Conservation (phyloP, 2,797 vertebrate genomes). For the Tadarida brasiliensis region DNA sequence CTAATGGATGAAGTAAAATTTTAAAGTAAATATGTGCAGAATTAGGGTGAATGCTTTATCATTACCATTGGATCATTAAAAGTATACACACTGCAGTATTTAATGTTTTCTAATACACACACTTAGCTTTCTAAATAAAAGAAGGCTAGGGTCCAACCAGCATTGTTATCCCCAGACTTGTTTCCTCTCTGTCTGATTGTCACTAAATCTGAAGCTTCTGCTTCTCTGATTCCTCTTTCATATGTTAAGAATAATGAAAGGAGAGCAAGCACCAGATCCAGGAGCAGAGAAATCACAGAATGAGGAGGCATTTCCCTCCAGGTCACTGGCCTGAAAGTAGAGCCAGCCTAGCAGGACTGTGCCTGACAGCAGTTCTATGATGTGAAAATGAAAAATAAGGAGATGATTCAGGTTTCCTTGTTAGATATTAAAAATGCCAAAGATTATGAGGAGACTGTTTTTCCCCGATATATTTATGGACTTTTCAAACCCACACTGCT, state of each 20-base stretch:
- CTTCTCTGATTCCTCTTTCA: conserved; percentile 20
- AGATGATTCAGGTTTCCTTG: background rate
- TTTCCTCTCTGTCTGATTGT: background rate
- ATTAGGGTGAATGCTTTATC: background rate
- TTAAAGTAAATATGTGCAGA: background rate
- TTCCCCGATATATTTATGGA: background rate
- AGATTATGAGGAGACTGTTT: background rate
- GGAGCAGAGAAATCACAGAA: background rate
- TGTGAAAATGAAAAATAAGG: conserved; percentile 1
- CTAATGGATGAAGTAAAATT: background rate
- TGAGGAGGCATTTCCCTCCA: background rate
- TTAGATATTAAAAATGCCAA: background rate
- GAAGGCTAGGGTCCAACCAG: background rate
- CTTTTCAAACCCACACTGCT: background rate
- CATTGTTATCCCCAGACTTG: background rate
- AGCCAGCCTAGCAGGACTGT: background rate
- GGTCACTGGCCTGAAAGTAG: background rate
- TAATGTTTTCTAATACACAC: background rate
- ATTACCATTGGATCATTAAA: background rate
- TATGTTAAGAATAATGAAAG: conserved; percentile 36
- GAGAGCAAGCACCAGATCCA: background rate
- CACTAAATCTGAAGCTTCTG: conserved; percentile 4
- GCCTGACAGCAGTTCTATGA: background rate
- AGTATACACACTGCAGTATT: background rate
- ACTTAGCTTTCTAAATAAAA: background rate